Evolutionary conservation across 2,888 invertebrate genomes (phyloP).

Genomic region (Allacma fusca): DNA sequence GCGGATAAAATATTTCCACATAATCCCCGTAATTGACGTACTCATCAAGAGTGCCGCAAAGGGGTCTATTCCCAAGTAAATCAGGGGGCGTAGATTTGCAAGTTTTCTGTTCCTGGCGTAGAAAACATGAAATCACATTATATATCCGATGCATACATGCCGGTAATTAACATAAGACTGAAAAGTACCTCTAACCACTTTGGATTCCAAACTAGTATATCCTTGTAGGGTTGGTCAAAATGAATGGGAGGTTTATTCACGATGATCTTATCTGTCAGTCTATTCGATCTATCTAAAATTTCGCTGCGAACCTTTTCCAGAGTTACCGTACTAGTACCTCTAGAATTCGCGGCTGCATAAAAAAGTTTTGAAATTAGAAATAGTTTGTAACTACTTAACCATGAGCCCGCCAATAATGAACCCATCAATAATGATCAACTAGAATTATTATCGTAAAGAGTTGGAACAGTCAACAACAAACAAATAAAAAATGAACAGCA

Average conservation of each 20-base stretch:
- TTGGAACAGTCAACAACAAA: no score
- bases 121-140: background rate
- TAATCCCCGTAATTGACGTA: constrained; percentile 1
- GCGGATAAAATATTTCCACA: constrained; percentile 25
- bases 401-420: no score
- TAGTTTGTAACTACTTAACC: no score
- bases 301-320: no score
- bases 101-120: constrained; percentile 7
- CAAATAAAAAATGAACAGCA: no score
- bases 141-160: no score
- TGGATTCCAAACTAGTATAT: constrained; percentile 73
- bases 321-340: no score
- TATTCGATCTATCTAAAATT: background rate
- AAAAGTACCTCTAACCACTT: constrained; percentile 69
- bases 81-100: background rate
- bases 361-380: no score
- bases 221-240: constrained; percentile 18
- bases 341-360: no score
- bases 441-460: no score
- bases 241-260: background rate
- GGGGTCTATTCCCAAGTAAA: background rate
- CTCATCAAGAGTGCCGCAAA: background rate
- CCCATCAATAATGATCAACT: no score
- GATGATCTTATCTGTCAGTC: background rate
- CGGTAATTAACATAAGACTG: no score